Conservation (phyloP, 2,888 invertebrate genomes). For the Archips crataeganus region DNA sequence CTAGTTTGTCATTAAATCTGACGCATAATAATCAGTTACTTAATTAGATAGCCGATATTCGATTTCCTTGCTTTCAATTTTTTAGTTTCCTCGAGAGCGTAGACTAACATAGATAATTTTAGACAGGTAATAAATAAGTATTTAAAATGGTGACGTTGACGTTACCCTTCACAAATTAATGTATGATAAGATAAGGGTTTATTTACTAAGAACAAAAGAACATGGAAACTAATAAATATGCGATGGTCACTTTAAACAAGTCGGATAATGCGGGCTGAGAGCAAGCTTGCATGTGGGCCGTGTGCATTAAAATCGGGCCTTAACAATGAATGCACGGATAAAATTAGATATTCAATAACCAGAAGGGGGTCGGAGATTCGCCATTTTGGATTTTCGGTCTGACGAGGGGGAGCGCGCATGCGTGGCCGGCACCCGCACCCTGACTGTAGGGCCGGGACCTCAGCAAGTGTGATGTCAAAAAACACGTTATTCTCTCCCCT, state of each 20-base stretch:
- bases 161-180: not conserved
- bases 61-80: no score
- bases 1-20: no score
- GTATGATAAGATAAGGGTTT: not conserved
- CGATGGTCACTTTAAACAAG: not conserved
- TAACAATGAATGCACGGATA: constrained; percentile 78
- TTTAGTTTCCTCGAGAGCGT: no score
- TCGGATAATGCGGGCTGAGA: not conserved
- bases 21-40: no score
- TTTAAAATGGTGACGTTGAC: not conserved
- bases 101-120: no score
- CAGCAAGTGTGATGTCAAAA: constrained; percentile 81
- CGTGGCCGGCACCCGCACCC: constrained; percentile 78
- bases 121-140: no score
- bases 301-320: constrained; percentile 63
- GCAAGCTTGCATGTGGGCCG: constrained; percentile 56
- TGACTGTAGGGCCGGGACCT: constrained; percentile 76
- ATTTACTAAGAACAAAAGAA: not conserved
- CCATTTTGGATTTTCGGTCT: constrained; percentile 79
- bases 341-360: constrained; percentile 85
- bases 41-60: no score
- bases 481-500: constrained; percentile 83
- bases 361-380: constrained; percentile 80
- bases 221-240: not conserved
- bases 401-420: constrained; percentile 80